These are phyloP conservation scores for Apamea anceps DNA, from an alignment of 2,888 invertebrate genomes.

Conservation along the genomic window DNA sequence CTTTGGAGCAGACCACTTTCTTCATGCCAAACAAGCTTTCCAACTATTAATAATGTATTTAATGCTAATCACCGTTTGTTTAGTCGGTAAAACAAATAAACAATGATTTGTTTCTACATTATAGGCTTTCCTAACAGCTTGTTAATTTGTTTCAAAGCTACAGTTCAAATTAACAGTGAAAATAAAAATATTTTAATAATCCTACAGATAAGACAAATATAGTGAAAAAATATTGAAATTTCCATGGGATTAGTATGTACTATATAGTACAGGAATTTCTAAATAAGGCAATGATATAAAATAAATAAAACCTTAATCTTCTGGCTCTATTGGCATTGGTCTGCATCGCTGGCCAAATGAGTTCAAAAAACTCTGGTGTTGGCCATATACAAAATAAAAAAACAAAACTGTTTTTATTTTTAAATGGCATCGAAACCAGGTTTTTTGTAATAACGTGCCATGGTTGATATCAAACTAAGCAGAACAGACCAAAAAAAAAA, in stretches of 20 bases:
- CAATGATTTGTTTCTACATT: slow-evolving; percentile 2
- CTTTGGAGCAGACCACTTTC: slow-evolving; percentile 3
- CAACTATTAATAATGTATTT: slow-evolving; percentile 13
- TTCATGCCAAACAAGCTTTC: slow-evolving; percentile 12
- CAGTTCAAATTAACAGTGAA: not conserved
- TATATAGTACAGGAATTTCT: not conserved
- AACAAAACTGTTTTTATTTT: not conserved
- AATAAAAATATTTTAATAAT: not conserved
- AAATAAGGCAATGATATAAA: not conserved
- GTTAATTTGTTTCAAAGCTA: not conserved
- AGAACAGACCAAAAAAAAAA: not conserved
- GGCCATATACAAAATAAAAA: not conserved
- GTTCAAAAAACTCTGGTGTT: not conserved
- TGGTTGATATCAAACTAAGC: no score
- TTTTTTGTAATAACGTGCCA: not conserved
- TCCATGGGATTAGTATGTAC: not conserved
- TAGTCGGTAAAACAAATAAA: slow-evolving; percentile 9
- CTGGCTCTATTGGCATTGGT: not conserved
- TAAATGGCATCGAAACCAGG: not conserved
- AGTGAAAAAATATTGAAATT: not conserved
- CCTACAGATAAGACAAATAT: not conserved
- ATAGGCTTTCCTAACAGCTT: not conserved
- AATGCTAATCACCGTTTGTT: slow-evolving; percentile 1
- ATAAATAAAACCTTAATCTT: not conserved
- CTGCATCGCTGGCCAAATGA: not conserved